Conservation (phyloP, 2,113 vertebrate species). For the Lynx canadensis region DNA sequence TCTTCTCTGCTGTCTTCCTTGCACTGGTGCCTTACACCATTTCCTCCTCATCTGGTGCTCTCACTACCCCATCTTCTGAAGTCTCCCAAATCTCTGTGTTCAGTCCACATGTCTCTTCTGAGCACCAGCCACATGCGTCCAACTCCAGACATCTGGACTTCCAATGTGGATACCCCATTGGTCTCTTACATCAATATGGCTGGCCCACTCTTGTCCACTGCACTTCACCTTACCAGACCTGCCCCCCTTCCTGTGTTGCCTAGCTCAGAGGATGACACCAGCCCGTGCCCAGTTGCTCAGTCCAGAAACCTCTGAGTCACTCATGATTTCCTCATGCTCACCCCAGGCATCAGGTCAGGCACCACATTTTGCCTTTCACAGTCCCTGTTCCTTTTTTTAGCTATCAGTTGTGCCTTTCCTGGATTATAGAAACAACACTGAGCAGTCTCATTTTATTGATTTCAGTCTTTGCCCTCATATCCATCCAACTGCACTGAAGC, state of each 20-base stretch:
- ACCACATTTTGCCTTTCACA: background rate
- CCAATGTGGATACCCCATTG: accelerated
- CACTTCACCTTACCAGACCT: accelerated
- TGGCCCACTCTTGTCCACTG: background rate
- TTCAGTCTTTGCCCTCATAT: background rate
- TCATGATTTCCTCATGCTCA: background rate
- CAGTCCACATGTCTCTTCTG: background rate
- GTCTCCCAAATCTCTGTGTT: background rate
- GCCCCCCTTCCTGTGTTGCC: background rate
- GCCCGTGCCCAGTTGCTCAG: no score
- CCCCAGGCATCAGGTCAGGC: background rate
- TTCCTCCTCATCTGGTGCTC: background rate
- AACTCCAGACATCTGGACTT: background rate
- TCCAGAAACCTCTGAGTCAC: background rate
- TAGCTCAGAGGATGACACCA: background rate
- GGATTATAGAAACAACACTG: background rate
- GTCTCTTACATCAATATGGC: background rate
- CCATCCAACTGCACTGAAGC: background rate
- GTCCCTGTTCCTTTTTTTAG: background rate
- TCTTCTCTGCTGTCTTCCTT: background rate
- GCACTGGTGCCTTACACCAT: accelerated
- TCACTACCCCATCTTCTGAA: background rate
- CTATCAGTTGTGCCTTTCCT: background rate
- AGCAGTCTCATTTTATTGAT: conserved; percentile 7
- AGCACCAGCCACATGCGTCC: background rate